Evolutionary conservation across 2,888 invertebrate genomes (phyloP).

Genomic region (Stenotaenia linearis): DNA sequence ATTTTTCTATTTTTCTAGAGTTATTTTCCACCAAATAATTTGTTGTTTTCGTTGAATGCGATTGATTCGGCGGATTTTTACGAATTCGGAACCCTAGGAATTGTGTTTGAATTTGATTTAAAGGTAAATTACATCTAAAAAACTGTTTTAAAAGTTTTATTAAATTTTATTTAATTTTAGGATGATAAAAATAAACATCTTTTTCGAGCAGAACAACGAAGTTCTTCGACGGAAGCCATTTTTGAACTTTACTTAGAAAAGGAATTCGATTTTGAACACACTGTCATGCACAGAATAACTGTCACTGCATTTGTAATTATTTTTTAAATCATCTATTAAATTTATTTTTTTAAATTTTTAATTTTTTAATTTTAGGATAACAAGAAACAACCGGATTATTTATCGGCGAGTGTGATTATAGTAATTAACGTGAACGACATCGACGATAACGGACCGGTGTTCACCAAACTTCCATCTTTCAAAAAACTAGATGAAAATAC

Average conservation of each 20-base stretch:
- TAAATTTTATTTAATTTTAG: too few relatives aligned
- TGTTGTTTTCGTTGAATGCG: background rate
- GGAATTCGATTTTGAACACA: background rate
- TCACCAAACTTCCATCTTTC: background rate
- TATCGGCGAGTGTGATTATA: background rate
- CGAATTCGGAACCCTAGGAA: background rate
- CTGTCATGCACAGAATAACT: background rate
- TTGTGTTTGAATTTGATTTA: background rate
- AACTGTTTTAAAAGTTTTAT: background rate
- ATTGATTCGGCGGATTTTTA: background rate
- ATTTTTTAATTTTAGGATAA: background rate
- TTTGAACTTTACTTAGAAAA: background rate
- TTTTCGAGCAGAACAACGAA: too few relatives aligned
- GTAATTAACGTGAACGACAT: background rate
- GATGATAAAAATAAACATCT: too few relatives aligned
- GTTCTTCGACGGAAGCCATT: background rate
- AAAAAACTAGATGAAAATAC: background rate
- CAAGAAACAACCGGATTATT: background rate
- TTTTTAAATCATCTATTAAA: background rate
- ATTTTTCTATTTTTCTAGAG: background rate
- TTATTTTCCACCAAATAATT: background rate
- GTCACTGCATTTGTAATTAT: background rate
- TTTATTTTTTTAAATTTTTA: background rate
- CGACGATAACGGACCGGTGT: background rate
- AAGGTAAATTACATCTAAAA: background rate